Base-by-base conservation (phyloP, 2,888 invertebrate genomes). In the Drosophila hamatofila region DNA sequence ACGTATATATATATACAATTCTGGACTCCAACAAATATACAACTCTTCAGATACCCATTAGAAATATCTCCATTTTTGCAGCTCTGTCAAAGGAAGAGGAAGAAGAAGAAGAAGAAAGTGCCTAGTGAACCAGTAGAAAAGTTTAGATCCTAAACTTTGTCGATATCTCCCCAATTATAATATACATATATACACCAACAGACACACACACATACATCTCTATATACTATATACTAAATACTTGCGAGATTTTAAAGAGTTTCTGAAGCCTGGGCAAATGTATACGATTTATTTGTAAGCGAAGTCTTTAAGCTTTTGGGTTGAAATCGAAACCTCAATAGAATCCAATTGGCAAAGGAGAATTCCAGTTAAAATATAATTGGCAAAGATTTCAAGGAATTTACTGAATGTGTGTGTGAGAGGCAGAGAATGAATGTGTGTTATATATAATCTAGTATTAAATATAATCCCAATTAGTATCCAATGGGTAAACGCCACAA, bases 61-160 rank as follows among this genome's bases (percentile, higher is more conserved):
- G 2, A 16, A 27, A 65, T 6, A 16, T 12, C 48, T 54, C 56
- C 56, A 41, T 72, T 67, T 67, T 67, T 67, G 68, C 57, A 67
- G 48, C 54, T 74, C 59, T 63, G 23, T 58, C 59, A 46, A 44
- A 21, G 33, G 46, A 39, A 14, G n/a, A 33, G 4, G 39, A 60
- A 37, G 52, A 41, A 23, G 30, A 7, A 25, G 42, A 41, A 35
- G 48, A 33, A 18, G 12, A 23, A 37, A 84, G 84, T 84, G 84
- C 89, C 89, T 84, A 84, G 84, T 56, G 58, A 77, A 80, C 39
- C 70, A 73, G 55, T 37, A 59, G 62, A 42, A 46, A 57, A 72
- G 58, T 73, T 72, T 72, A 58, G 42, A 63, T 48, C 48, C 39
- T 42, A 42, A 58, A 63, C 63, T 67, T 74, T 27, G 46, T 41